Conservation (phyloP, 2,797 vertebrate species). For the Myotis findleyi region DNA sequence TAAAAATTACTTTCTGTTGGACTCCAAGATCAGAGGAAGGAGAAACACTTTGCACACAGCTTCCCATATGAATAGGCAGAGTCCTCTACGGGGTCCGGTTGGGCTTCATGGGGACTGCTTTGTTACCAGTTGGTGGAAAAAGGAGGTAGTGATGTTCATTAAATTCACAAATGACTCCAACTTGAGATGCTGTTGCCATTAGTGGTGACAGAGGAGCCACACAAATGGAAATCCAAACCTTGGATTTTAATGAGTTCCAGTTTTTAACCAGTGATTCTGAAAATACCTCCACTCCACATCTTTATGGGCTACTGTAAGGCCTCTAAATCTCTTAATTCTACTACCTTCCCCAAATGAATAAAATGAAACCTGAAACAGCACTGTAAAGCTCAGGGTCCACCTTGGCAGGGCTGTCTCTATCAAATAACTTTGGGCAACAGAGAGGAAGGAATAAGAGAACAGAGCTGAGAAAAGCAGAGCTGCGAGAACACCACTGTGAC, state of each 20-base stretch:
- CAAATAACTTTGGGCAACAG: not conserved
- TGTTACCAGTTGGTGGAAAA: not conserved
- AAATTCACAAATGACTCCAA: conserved; percentile 46
- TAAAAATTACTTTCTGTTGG: not conserved
- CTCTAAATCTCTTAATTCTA: conserved; percentile 15
- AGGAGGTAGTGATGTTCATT: conserved; percentile 17
- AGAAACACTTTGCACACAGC: not conserved
- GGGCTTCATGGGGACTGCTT: not conserved
- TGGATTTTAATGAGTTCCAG: conserved; percentile 34
- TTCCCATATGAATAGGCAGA: not conserved
- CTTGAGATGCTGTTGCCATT: conserved; percentile 16
- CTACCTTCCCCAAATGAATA: not conserved
- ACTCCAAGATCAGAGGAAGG: not conserved
- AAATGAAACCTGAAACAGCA: not conserved
- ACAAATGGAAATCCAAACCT: not conserved
- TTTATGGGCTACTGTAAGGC: not conserved
- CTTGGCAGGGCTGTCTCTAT: not conserved
- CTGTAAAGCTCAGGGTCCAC: not conserved
- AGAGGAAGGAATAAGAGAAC: not conserved
- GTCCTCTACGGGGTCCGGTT: not conserved
- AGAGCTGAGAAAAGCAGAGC: not conserved
- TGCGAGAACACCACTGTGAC: not conserved
- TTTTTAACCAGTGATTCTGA: conserved; percentile 20
- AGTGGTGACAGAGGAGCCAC: not conserved
- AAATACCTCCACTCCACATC: not conserved